A percentile compares a stretch with the other conserved stretches of the same genome.
Conservation (phyloP, 2,797 vertebrate species). For the Enoplosus armatus region DNA sequence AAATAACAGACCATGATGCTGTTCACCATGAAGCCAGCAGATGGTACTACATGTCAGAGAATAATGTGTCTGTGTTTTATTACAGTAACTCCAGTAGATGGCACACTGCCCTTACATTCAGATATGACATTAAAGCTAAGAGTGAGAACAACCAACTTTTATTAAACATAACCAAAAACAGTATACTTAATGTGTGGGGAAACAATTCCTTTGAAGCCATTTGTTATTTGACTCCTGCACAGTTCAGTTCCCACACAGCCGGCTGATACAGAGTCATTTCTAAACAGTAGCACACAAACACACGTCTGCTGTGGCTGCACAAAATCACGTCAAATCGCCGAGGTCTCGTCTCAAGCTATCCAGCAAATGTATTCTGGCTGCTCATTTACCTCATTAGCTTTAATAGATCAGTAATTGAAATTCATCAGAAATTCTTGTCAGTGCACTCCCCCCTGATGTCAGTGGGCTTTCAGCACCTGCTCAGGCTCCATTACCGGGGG, state of each 20-base stretch:
- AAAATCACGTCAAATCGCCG: slow-evolving; percentile 38
- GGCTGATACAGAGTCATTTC: slow-evolving; percentile 8
- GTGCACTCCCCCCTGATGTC: slow-evolving; percentile 91
- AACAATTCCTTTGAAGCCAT: neutral
- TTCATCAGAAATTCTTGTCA: slow-evolving; percentile 97
- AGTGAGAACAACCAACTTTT: slow-evolving; percentile 16
- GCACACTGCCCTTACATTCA: slow-evolving; percentile 45
- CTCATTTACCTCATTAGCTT: slow-evolving; percentile 94
- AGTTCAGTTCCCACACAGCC: slow-evolving; percentile 3
- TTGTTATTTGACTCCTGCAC: slow-evolving; percentile 5
- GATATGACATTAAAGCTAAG: neutral
- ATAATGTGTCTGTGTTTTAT: neutral
- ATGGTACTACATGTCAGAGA: slow-evolving; percentile 49
- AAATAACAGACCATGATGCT: neutral
- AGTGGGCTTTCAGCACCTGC: slow-evolving; percentile 90
- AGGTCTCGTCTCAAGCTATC: slow-evolving; percentile 71
- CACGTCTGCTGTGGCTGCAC: slow-evolving; percentile 12
- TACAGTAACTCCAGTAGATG: slow-evolving; percentile 59
- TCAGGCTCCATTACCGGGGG: slow-evolving; percentile 93
- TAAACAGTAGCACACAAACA: neutral
- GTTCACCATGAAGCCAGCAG: slow-evolving; percentile 64
- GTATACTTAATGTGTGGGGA: slow-evolving; percentile 5
- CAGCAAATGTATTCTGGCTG: slow-evolving; percentile 81
- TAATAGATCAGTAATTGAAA: slow-evolving; percentile 98
- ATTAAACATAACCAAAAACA: slow-evolving; percentile 27